Base-by-base conservation (phyloP, 2,888 invertebrate species). In the Callimorpha dominula region DNA sequence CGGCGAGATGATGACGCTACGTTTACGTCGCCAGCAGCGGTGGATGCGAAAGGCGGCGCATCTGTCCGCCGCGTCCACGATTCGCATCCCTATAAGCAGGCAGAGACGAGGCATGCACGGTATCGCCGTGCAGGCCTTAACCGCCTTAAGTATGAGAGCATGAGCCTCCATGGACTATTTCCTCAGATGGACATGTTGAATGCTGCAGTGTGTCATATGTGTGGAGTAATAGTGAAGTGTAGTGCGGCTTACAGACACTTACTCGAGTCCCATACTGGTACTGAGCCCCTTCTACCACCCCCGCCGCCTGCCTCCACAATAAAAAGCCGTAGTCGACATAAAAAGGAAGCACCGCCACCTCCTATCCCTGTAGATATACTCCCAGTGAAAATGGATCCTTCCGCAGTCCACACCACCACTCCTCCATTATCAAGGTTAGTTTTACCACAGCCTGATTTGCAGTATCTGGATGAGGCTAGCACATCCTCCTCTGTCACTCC, bases 181-280 rank as follows among this genome's bases (percentile, higher is more conserved):
- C 98, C 98, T 43, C 97, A 97, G 86, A 96, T 97, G 92, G 98
- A 98, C 92, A 96, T 96, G 78, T 97, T 98, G 85, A 97, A 97
- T 89, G 97, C 97, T 77, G 97, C 98, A 76, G 97, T 98, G 83
- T 98, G 98, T 92, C 97, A 97, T 91, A 96, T 97, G 90, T 98
- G 98, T 91, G 97, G 97, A 81, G 96, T 97, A 81, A 97, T 97
- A 88, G 97, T 98, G 84, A 98, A 98, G 93, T 97, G 97, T 84
- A 97, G 97, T 90, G 98, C 98, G 68, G 96, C 97, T 70, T 97
- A 97, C 86, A 96, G 97, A 88, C 98, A 98, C 91, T 96, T 98
- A 92, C 96, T 96, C 84, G 95, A 96, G 85, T 95, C 96, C 77
- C 96, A 97, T 88, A 89, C 91, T 5, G 90, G 89, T 73, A 79